These are phyloP conservation scores for Lasioglossum calceatum DNA, from an alignment of 2,888 invertebrate genomes.

Conservation along the genomic window DNA sequence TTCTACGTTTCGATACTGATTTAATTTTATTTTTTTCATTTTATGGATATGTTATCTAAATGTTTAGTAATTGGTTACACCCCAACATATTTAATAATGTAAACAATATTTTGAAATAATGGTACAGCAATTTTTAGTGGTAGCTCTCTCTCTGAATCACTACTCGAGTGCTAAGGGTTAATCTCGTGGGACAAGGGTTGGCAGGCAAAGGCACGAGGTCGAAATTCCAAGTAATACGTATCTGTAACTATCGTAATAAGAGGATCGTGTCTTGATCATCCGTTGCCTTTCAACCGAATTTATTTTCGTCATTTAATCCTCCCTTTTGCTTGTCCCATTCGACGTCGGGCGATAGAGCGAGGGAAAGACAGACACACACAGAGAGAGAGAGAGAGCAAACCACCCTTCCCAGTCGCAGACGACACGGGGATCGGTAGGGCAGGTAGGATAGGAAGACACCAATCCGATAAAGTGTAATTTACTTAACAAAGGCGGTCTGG, in stretches of 20 bases:
- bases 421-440: neutral
- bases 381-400: neutral
- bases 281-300: neutral
- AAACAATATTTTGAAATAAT: no score
- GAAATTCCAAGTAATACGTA: neutral
- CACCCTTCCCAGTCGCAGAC: neutral
- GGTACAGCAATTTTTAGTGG: no score
- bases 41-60: no score
- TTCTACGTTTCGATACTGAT: no score
- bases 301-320: conserved; percentile 5
- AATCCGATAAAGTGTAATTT: conserved; percentile 38
- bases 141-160: no score
- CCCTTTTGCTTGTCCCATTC: neutral
- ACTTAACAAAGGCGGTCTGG: conserved; percentile 18
- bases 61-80: no score
- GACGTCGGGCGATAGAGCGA: neutral
- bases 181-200: neutral
- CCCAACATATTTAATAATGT: no score
- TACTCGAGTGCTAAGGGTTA: no score
- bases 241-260: neutral
- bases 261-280: neutral
- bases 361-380: neutral
- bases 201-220: neutral
- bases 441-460: neutral
- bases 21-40: no score